Evolutionary conservation across 2,888 invertebrate genomes (phyloP).

Genomic region (Griposia aprilina): DNA sequence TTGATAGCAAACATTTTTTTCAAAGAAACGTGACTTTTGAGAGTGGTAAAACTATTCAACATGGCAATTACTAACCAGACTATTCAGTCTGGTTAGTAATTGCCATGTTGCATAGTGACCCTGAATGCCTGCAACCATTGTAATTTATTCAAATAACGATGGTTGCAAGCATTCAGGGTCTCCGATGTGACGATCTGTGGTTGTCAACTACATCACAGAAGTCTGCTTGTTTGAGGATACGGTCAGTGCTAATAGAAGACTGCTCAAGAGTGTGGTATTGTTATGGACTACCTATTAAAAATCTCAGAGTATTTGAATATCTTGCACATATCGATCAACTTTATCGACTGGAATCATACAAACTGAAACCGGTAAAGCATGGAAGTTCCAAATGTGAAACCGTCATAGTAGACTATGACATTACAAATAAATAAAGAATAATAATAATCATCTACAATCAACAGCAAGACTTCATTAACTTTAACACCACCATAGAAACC

Average conservation of each 20-base stretch:
- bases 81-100: too few relatives aligned
- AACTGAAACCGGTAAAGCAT: not conserved
- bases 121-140: too few relatives aligned
- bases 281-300: not conserved
- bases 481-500: slow-evolving; percentile 5
- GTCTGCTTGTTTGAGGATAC: not conserved
- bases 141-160: too few relatives aligned
- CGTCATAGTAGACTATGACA: not conserved
- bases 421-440: too few relatives aligned
- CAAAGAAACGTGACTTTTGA: rapidly evolving
- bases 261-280: not conserved
- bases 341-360: not conserved
- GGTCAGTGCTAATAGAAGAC: not conserved
- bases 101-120: too few relatives aligned
- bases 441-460: too few relatives aligned
- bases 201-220: not conserved
- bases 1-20: not conserved
- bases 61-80: not conserved
- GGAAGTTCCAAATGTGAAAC: not conserved
- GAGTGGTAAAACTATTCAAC: not conserved
- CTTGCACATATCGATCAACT: not conserved
- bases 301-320: not conserved
- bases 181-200: not conserved
- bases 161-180: not conserved
- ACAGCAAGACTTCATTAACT: slow-evolving; percentile 1